Conservation (phyloP, 2,797 vertebrate genomes). For the Cuculus canorus region DNA sequence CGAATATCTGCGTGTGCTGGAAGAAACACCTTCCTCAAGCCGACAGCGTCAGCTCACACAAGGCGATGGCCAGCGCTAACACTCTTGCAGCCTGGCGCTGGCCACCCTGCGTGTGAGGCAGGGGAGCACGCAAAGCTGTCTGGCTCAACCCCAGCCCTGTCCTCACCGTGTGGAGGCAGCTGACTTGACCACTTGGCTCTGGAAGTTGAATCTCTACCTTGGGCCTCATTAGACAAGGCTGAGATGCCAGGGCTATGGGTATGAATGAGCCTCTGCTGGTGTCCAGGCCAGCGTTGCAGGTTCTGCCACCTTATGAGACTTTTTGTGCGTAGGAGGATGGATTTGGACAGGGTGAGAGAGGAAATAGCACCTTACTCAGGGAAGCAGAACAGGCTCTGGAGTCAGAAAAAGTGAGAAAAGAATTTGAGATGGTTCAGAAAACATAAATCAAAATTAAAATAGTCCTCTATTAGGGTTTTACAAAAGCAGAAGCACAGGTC, state of each 20-base stretch:
- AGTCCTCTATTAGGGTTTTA: background rate
- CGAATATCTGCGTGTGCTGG: background rate
- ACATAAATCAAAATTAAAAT: background rate
- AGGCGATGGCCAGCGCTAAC: fast-evolving
- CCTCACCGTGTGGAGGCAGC: background rate
- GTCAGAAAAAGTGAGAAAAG: background rate
- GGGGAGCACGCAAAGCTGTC: background rate
- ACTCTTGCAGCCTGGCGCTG: background rate
- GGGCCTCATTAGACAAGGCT: background rate
- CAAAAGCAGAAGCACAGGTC: background rate
- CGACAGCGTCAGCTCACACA: no score
- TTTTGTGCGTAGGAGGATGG: background rate
- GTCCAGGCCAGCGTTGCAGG: background rate
- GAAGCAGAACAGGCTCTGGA: background rate
- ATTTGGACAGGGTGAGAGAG: background rate
- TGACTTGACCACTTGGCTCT: background rate
- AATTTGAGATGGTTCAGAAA: background rate
- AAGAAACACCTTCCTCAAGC: no score
- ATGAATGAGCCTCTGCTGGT: background rate
- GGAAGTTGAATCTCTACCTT: background rate
- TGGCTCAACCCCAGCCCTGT: background rate
- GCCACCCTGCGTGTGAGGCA: background rate
- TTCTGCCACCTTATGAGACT: background rate
- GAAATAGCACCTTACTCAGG: background rate
- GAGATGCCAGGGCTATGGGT: background rate